Percentiles rank a stretch among this genome's conserved stretches.
phyloP scores from a whole-genome alignment of 2,113 vertebrate species.

The Aegypius monachus region DNA sequence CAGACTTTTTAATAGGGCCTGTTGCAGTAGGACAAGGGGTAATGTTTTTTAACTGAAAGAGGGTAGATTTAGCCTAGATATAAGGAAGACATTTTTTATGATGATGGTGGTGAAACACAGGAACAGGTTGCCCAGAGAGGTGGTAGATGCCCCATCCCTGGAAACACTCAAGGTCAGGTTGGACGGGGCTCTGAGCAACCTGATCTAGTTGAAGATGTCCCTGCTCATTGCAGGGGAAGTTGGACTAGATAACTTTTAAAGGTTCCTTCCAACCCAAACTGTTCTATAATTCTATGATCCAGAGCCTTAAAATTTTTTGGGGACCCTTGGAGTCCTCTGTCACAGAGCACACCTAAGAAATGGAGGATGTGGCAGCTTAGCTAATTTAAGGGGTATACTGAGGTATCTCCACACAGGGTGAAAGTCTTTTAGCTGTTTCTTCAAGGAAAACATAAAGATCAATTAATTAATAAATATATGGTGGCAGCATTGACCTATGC shows the following conservation, averaged over 20 bases:
- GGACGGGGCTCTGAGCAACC: not conserved
- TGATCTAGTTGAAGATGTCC: not conserved
- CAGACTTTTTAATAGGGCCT: too few relatives aligned
- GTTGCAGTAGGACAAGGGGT: too few relatives aligned
- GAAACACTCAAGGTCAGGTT: not conserved
- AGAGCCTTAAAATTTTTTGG: not conserved
- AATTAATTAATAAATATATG: not conserved
- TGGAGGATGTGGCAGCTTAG: not conserved
- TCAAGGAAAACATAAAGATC: not conserved
- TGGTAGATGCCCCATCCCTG: not conserved
- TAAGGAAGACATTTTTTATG: not conserved
- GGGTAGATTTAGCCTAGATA: not conserved
- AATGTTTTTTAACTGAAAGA: not conserved
- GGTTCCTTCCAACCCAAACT: not conserved
- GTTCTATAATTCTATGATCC: not conserved
- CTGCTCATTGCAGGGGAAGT: not conserved
- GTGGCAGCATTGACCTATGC: not conserved
- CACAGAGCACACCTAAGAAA: not conserved
- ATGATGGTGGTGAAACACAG: not conserved
- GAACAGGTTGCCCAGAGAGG: not conserved
- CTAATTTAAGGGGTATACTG: not conserved
- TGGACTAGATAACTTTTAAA: not conserved
- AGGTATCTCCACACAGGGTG: not conserved
- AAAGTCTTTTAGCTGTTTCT: not conserved
- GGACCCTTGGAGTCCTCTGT: not conserved